Evolutionary conservation across 2,113 vertebrate genomes (phyloP).

Genomic region (Miniopterus natalensis): DNA sequence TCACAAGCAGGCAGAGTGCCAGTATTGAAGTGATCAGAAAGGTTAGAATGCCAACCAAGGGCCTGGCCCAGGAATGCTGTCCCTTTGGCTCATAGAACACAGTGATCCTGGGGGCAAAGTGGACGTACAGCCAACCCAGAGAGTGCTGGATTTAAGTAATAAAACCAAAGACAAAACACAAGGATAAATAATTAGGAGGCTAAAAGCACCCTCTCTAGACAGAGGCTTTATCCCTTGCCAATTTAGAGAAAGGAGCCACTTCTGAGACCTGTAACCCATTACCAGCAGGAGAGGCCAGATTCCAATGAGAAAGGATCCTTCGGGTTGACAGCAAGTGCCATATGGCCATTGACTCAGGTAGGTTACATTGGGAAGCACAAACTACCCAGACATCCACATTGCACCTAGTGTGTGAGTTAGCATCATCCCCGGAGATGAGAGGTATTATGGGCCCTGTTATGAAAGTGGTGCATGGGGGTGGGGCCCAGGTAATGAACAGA

Average conservation of each 20-base stretch:
- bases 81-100: background rate
- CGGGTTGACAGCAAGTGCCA: background rate
- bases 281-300: background rate
- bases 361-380: background rate
- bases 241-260: background rate
- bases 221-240: background rate
- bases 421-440: rapidly evolving
- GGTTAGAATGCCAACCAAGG: background rate
- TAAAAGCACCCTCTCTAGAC: background rate
- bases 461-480: background rate
- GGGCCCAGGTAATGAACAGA: background rate
- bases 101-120: background rate
- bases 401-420: too few relatives aligned
- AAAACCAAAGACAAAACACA: background rate
- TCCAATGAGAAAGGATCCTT: background rate
- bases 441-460: too few relatives aligned
- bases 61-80: background rate
- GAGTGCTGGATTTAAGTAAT: background rate
- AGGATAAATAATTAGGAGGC: background rate
- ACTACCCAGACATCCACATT: background rate
- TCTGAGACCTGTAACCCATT: background rate
- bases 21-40: background rate
- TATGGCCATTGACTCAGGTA: background rate
- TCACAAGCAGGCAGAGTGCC: background rate
- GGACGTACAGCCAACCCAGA: background rate